Evolutionary conservation across 2,113 vertebrate genomes (phyloP).

Genomic region (Abramis brama): DNA sequence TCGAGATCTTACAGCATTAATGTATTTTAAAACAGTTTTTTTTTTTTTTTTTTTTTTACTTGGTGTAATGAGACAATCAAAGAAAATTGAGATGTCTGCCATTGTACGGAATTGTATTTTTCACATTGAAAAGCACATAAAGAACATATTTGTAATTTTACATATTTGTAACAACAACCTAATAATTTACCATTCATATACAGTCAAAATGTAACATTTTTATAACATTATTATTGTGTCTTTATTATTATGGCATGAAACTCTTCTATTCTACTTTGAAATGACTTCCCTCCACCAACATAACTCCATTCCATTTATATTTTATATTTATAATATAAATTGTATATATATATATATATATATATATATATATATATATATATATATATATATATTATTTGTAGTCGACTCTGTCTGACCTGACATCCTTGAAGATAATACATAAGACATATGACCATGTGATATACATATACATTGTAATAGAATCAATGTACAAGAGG

Average conservation of each 20-base stretch:
- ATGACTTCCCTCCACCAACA: background rate
- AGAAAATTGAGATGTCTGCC: background rate
- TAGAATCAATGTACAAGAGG: background rate
- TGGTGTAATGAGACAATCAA: background rate
- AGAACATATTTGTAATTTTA: background rate
- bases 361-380: background rate
- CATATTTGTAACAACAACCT: background rate
- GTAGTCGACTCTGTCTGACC: background rate
- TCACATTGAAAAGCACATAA: slow-evolving; percentile 31
- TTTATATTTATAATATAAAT: too few relatives aligned
- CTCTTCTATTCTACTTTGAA: background rate
- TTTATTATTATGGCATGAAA: background rate
- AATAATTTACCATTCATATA: background rate
- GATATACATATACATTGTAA: background rate
- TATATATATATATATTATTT: background rate
- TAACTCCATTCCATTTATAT: background rate
- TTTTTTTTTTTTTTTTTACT: background rate
- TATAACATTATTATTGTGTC: background rate
- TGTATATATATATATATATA: background rate
- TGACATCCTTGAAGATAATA: background rate
- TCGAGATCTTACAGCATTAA: background rate
- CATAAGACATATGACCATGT: background rate
- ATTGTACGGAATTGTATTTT: slow-evolving; percentile 10
- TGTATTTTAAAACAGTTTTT: too few relatives aligned
- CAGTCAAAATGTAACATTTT: background rate